Evolutionary conservation across 2,113 vertebrate species (phyloP), one percentile per base, ranked within the genome.

Genomic region (Hippocampus guttulatus): DNA sequence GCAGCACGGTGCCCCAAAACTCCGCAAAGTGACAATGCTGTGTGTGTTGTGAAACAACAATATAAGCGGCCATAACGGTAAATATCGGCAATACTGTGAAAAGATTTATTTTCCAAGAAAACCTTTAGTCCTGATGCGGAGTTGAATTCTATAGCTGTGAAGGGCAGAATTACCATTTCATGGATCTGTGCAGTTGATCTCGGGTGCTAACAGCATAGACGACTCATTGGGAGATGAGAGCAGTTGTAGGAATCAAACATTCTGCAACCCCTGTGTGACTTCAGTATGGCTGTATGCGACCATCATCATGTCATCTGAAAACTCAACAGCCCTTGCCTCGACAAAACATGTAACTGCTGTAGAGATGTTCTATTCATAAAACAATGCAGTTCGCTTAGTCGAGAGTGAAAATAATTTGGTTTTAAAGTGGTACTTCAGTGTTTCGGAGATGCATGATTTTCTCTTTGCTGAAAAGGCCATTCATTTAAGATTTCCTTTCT

Each of bases 251-350:
- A 84, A 83, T 81, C 68, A 75, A 75, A 83, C 65, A 75, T 66
- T 81, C 63, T 64, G n/a, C 18, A 68, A 62, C 80, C 68, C 61
- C 30, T 51, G 74, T 80, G 78, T 81, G 76, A 75, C 74, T 80
- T 80, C 84, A 79, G 75, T 84, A 86, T 80, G 76, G 78, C 70
- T 67, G 72, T 65, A 63, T 77, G 64, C 67, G 54, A 47, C 69
- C 69, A 62, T 64, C 10, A 25, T 88, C 73, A 87, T 82, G 54
- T 79, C 76, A 88, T 76, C 65, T 76, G 85, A 85, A 85, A 88
- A 74, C 21, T 20, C 69, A 81, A 80, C 78, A 68, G 82, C 78
- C 82, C 58, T 70, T 49, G 73, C 81, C 75, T 80, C 71, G 74
- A 81, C 77, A 82, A 85, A 84, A 65, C 3, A 65, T 45, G 45